These are phyloP conservation scores for Gryon sp. DNA, from an alignment of 1,140 invertebrate species.

Conservation along the genomic window DNA sequence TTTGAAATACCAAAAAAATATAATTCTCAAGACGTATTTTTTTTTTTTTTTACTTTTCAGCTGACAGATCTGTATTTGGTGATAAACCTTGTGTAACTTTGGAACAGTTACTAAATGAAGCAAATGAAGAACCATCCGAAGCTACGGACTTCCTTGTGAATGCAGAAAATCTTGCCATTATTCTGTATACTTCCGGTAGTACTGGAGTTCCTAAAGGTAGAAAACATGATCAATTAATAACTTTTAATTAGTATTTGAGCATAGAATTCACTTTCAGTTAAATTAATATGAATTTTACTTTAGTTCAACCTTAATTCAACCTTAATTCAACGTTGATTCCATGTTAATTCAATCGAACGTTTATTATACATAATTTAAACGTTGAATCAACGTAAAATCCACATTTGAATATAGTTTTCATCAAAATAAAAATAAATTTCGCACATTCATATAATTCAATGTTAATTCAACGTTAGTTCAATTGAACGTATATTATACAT, in stretches of 20 bases:
- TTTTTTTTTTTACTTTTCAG: constrained; percentile 32
- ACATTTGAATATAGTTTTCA: too few relatives aligned
- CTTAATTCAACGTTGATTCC: too few relatives aligned
- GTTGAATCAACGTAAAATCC: too few relatives aligned
- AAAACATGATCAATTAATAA: not conserved
- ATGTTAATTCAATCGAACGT: too few relatives aligned
- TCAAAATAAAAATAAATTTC: too few relatives aligned
- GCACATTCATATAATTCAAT: too few relatives aligned
- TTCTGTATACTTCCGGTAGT: constrained; percentile 95
- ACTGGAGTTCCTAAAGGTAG: constrained; percentile 95
- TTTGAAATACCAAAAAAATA: too few relatives aligned
- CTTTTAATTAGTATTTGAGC: not conserved
- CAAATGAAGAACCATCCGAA: constrained; percentile 72
- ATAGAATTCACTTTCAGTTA: not conserved
- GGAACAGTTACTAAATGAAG: constrained; percentile 77
- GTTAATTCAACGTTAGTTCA: too few relatives aligned
- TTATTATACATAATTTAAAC: constrained; percentile 6
- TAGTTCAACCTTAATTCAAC: too few relatives aligned
- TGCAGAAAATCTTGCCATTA: constrained; percentile 83
- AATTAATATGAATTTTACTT: constrained; percentile 3
- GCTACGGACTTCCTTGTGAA: constrained; percentile 65
- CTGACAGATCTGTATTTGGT: constrained; percentile 68
- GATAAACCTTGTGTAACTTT: constrained; percentile 76
- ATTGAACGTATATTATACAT: constrained; percentile 1
- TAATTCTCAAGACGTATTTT: not conserved